A percentile compares a stretch with the other conserved stretches of the same genome.
These are phyloP conservation scores for Chorisops tibialis DNA, from an alignment of 2,888 invertebrate genomes.

Conservation along the genomic window DNA sequence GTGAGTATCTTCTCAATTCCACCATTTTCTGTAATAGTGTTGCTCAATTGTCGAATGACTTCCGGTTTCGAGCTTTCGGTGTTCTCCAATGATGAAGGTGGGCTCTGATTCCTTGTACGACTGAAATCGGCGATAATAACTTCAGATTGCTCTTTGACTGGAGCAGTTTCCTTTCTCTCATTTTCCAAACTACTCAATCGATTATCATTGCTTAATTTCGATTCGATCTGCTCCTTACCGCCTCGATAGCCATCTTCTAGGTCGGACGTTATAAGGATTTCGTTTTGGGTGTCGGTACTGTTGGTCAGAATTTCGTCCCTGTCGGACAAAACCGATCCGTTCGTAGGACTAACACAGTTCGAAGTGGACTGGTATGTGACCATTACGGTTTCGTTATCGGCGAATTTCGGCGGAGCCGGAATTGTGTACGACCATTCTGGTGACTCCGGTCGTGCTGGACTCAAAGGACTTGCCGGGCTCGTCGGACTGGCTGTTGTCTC, in stretches of 20 bases:
- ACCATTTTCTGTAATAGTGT: conserved; percentile 43
- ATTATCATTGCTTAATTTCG: conserved; percentile 7
- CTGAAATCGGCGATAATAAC: background rate
- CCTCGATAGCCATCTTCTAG: conserved; percentile 40
- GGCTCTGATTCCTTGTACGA: background rate
- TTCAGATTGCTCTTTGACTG: background rate
- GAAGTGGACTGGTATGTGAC: conserved; percentile 11
- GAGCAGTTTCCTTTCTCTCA: background rate
- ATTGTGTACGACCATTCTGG: conserved; percentile 38
- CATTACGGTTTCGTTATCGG: conserved; percentile 37
- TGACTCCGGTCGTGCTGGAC: conserved; percentile 29
- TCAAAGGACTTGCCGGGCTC: background rate
- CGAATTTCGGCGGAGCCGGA: conserved; percentile 49
- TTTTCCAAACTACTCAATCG: background rate
- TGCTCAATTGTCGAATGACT: conserved; percentile 44
- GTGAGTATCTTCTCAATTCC: conserved; percentile 42
- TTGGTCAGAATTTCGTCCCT: conserved; percentile 8
- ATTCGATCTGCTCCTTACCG: conserved; percentile 18
- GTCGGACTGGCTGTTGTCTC: conserved; percentile 1
- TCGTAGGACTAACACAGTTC: conserved; percentile 7
- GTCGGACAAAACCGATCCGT: conserved; percentile 11
- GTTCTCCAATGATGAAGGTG: background rate
- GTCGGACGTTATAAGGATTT: conserved; percentile 35
- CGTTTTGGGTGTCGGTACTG: background rate
- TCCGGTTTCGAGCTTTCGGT: conserved; percentile 32